Conservation (phyloP, 2,113 vertebrate genomes). For the Hymenochirus boettgeri region DNA sequence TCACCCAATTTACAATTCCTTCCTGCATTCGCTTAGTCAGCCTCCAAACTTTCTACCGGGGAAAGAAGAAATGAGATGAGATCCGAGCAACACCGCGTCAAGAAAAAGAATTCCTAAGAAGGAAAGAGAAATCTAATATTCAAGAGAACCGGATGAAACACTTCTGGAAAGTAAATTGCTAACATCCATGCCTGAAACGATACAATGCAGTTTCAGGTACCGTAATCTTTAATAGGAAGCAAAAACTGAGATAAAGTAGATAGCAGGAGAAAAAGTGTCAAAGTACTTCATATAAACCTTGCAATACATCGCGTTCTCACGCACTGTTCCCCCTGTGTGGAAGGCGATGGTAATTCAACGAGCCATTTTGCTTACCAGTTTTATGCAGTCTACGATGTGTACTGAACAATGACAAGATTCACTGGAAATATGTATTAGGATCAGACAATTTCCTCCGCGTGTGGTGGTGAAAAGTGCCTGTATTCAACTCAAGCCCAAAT, state of each 20-base stretch:
- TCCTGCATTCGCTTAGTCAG: conserved; percentile 24
- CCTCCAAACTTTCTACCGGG: conserved; percentile 22
- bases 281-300: no score
- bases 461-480: not conserved
- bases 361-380: conserved; percentile 9
- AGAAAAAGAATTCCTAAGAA: conserved; percentile 15
- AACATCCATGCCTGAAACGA: conserved; percentile 28
- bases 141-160: conserved; percentile 6
- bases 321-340: conserved; percentile 2
- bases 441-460: not conserved
- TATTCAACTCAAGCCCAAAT: no score
- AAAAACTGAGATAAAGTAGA: conserved; percentile 26
- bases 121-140: conserved; percentile 23
- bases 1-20: conserved; percentile 19
- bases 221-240: conserved; percentile 32
- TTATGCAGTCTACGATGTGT: conserved; percentile 13
- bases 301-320: no score
- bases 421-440: conserved; percentile 3
- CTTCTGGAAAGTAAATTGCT: conserved; percentile 29
- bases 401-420: conserved; percentile 4
- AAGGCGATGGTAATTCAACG: conserved; percentile 12
- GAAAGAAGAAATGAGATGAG: conserved; percentile 29
- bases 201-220: conserved; percentile 22
- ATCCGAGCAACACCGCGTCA: conserved; percentile 25
- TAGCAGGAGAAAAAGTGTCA: conserved; percentile 18